phyloP scores from a whole-genome alignment of 2,888 invertebrate genomes.

The Pelosia muscerda region DNA sequence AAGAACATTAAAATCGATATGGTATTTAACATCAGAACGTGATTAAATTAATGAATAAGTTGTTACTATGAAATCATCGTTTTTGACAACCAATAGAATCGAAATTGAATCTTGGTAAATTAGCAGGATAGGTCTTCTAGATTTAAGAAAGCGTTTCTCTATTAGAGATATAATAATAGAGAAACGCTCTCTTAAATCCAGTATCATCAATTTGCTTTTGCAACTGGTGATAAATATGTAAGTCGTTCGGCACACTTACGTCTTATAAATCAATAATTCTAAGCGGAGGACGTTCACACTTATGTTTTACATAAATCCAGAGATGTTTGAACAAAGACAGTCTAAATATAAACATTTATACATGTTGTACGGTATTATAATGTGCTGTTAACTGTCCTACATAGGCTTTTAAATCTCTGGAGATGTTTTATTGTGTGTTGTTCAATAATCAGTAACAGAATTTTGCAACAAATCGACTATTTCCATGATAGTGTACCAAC shows the following conservation, averaged over 20 bases:
- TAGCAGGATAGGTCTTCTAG: too few species aligned
- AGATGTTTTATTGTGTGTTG: constrained; percentile 12
- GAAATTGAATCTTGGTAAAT: too few species aligned
- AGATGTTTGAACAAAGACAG: constrained; percentile 19
- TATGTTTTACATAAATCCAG: constrained; percentile 29
- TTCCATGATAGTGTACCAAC: neutral
- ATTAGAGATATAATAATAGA: too few species aligned
- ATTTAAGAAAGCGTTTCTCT: too few species aligned
- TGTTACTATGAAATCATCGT: too few species aligned
- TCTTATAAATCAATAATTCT: constrained; percentile 30
- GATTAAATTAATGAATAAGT: too few species aligned
- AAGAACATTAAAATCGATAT: too few species aligned
- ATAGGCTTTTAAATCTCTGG: constrained; percentile 27
- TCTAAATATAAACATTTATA: constrained; percentile 29
- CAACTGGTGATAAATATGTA: constrained; percentile 39
- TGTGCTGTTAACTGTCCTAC: constrained; percentile 38
- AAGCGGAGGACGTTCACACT: constrained; percentile 19
- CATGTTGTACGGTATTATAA: constrained; percentile 25
- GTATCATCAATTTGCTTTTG: constrained; percentile 20
- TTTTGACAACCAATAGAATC: too few species aligned
- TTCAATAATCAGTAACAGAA: neutral
- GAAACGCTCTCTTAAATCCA: constrained; percentile 20
- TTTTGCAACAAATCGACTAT: neutral
- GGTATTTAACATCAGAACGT: too few species aligned
- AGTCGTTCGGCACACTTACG: constrained; percentile 25